Conservation (phyloP, 2,888 invertebrate genomes). For the Eristalinus sepulchralis region DNA sequence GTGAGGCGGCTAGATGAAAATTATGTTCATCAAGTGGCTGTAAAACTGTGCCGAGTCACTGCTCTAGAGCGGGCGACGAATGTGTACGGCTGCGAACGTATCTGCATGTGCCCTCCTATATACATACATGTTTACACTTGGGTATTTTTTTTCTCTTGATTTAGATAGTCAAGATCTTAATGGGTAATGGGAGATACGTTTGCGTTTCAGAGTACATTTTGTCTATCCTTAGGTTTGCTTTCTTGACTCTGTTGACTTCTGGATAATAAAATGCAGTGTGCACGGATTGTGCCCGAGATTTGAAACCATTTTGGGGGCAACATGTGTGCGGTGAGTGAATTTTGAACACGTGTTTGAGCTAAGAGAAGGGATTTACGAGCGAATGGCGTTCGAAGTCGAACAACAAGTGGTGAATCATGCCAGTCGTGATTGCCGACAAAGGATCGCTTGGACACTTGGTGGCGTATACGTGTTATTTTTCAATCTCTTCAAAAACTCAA, state of each 20-base stretch:
- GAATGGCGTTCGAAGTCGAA: not conserved
- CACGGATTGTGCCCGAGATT: conserved; percentile 3
- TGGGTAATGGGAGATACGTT: conserved; percentile 41
- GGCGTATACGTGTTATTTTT: conserved; percentile 40
- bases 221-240: not conserved
- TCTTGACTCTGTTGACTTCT: conserved; percentile 20
- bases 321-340: not conserved
- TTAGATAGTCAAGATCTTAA: conserved; percentile 47
- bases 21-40: conserved; percentile 63
- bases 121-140: conserved; percentile 4
- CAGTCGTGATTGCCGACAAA: not conserved
- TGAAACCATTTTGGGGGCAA: not conserved
- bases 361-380: not conserved
- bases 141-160: conserved; percentile 28
- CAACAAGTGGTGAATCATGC: not conserved
- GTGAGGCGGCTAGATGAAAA: conserved; percentile 56
- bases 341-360: conserved; percentile 11
- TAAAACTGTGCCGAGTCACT: conserved; percentile 49
- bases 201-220: not conserved
- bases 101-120: conserved; percentile 11
- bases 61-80: conserved; percentile 31
- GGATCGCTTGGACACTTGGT: not conserved
- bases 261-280: conserved; percentile 36
- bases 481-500: not conserved
- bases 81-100: conserved; percentile 23